Conservation (phyloP, 2,797 vertebrate genomes). For the Onychomys arenicola region DNA sequence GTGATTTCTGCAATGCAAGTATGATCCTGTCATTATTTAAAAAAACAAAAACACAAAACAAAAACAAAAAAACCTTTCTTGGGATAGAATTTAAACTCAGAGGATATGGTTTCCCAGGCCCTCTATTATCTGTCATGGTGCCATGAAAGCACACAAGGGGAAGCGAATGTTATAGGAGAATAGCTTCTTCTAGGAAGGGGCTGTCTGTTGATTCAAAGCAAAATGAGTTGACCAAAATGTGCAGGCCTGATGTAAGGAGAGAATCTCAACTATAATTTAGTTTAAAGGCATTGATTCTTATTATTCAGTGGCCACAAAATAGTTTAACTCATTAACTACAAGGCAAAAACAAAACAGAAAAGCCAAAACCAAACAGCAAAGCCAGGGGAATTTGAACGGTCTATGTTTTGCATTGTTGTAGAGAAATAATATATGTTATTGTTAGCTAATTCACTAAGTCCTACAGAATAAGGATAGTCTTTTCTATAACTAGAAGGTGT, state of each 20-base stretch:
- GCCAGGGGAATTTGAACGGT: neutral
- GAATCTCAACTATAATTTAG: neutral
- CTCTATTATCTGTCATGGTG: neutral
- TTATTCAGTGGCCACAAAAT: neutral
- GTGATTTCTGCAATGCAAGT: slow-evolving; percentile 47
- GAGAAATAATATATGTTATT: neutral
- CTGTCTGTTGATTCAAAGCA: neutral
- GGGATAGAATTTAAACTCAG: neutral
- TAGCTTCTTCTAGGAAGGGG: neutral
- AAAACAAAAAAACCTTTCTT: neutral
- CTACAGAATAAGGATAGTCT: neutral
- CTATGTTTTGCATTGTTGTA: neutral
- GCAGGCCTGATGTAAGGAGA: neutral
- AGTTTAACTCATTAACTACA: neutral
- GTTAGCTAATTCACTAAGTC: neutral
- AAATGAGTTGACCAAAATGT: neutral
- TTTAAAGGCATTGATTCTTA: neutral
- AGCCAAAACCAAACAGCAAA: too few relatives aligned
- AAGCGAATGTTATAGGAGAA: neutral
- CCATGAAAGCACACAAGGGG: neutral
- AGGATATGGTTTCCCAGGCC: neutral
- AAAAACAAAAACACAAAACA: neutral
- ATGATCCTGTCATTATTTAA: neutral
- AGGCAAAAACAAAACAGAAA: neutral
- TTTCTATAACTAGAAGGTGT: neutral